Percentiles rank a stretch among this genome's conserved stretches.
Evolutionary conservation across 2,113 vertebrate genomes (phyloP).

Genomic region (Melanerpes formicivorus): DNA sequence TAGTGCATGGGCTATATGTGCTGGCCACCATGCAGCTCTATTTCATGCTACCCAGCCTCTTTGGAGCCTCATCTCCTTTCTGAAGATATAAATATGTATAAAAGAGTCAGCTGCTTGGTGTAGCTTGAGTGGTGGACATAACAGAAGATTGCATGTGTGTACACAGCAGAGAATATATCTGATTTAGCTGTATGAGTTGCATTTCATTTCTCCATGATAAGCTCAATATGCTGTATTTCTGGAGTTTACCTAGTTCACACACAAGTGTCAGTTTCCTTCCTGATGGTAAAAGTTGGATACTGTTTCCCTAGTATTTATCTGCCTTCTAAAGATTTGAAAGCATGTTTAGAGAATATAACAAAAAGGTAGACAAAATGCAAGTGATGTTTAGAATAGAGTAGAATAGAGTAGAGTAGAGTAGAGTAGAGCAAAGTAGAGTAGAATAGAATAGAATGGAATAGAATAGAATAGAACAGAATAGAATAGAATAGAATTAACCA

Average conservation of each 20-base stretch:
- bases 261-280: background rate
- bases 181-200: background rate
- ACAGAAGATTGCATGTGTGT: background rate
- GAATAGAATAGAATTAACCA: too few relatives aligned
- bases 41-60: background rate
- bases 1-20: background rate
- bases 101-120: background rate
- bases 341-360: conserved; percentile 10
- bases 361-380: conserved; percentile 15
- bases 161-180: background rate
- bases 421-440: too few relatives aligned
- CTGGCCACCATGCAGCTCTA: background rate
- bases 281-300: background rate
- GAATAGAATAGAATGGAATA: too few relatives aligned
- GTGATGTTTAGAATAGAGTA: too few relatives aligned
- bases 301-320: conserved; percentile 4
- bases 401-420: too few relatives aligned
- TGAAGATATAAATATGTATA: background rate
- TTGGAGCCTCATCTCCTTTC: background rate
- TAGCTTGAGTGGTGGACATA: background rate
- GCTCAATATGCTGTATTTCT: background rate
- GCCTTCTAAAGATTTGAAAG: background rate
- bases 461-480: too few relatives aligned
- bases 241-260: background rate
- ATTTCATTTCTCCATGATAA: background rate